These are phyloP conservation scores for Drosophila acutilabella DNA, from an alignment of 2,888 invertebrate genomes.

Conservation along the genomic window DNA sequence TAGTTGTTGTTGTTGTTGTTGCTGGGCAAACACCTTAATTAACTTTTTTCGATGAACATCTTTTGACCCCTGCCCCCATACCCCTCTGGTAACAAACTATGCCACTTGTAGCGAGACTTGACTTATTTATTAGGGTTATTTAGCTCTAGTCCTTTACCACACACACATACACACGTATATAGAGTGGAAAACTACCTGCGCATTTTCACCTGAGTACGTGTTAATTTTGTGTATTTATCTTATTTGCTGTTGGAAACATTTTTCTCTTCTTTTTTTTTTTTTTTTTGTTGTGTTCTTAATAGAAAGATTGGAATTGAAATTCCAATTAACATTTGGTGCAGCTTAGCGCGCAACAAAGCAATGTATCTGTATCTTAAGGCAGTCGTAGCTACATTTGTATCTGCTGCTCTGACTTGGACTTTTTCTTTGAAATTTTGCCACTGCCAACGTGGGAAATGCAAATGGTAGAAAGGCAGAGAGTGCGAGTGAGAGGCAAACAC, in stretches of 20 bases:
- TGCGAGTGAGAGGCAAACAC: slow-evolving; percentile 45
- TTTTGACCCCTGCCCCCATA: slow-evolving; percentile 26
- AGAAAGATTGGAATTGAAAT: slow-evolving; percentile 66
- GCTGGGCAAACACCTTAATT: slow-evolving; percentile 78
- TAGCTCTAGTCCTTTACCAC: slow-evolving; percentile 53
- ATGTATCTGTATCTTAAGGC: slow-evolving; percentile 23
- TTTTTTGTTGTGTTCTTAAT: slow-evolving; percentile 26
- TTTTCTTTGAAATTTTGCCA: slow-evolving; percentile 41
- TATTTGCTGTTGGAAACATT: slow-evolving; percentile 19
- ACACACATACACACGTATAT: slow-evolving; percentile 30
- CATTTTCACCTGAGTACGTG: slow-evolving; percentile 78
- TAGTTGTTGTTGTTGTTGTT: slow-evolving; percentile 49
- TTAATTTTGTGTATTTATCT: slow-evolving; percentile 78
- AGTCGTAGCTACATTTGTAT: slow-evolving; percentile 33
- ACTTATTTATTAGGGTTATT: slow-evolving; percentile 80
- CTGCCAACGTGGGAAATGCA: slow-evolving; percentile 73
- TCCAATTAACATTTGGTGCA: slow-evolving; percentile 68
- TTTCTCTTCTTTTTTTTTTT: slow-evolving; percentile 18
- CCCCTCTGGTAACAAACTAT: slow-evolving; percentile 13
- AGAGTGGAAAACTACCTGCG: slow-evolving; percentile 63
- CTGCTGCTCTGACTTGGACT: slow-evolving; percentile 49
- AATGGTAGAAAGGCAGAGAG: slow-evolving; percentile 44
- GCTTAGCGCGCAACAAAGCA: slow-evolving; percentile 26
- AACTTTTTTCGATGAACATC: slow-evolving; percentile 71
- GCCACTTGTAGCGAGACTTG: slow-evolving; percentile 62